phyloP scores from a whole-genome alignment of 2,888 invertebrate genomes.

The Adelphocoris suturalis region DNA sequence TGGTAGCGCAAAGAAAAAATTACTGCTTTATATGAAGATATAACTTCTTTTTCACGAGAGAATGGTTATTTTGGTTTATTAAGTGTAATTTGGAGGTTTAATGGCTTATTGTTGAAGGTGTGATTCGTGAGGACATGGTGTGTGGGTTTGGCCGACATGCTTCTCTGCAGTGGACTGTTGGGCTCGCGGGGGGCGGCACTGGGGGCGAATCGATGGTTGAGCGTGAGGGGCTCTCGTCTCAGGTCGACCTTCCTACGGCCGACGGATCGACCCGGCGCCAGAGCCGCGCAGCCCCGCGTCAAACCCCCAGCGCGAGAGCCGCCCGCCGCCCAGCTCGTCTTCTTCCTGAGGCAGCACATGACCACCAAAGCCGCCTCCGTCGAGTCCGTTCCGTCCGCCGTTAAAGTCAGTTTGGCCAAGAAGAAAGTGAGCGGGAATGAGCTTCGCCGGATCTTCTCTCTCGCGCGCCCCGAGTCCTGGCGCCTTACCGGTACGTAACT shows the following conservation, averaged over 20 bases:
- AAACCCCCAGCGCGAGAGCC: background rate
- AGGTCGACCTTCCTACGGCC: background rate
- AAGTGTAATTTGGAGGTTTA: background rate
- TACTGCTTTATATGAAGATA: background rate
- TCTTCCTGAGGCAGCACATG: slow-evolving; percentile 56
- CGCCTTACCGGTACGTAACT: slow-evolving; percentile 73
- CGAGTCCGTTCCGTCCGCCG: slow-evolving; percentile 10
- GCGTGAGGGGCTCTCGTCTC: background rate
- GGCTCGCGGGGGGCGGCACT: slow-evolving; percentile 41
- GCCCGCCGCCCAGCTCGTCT: background rate
- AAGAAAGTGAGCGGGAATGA: slow-evolving; percentile 70
- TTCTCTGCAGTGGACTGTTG: slow-evolving; percentile 60
- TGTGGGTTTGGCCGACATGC: slow-evolving; percentile 16
- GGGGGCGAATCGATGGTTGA: slow-evolving; percentile 59
- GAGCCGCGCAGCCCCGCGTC: background rate
- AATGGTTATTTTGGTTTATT: background rate
- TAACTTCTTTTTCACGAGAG: background rate
- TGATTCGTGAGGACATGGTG: slow-evolving; percentile 47
- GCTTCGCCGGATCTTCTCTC: slow-evolving; percentile 75
- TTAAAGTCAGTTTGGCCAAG: background rate
- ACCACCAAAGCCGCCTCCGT: slow-evolving; percentile 38
- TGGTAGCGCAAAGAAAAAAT: background rate
- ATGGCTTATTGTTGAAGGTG: background rate
- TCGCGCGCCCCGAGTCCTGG: slow-evolving; percentile 76
- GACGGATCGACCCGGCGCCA: background rate